Evolutionary conservation across 2,888 invertebrate genomes (phyloP), one percentile per base, ranked within the genome.

Genomic region (Ptycholaimellus sp.): DNA sequence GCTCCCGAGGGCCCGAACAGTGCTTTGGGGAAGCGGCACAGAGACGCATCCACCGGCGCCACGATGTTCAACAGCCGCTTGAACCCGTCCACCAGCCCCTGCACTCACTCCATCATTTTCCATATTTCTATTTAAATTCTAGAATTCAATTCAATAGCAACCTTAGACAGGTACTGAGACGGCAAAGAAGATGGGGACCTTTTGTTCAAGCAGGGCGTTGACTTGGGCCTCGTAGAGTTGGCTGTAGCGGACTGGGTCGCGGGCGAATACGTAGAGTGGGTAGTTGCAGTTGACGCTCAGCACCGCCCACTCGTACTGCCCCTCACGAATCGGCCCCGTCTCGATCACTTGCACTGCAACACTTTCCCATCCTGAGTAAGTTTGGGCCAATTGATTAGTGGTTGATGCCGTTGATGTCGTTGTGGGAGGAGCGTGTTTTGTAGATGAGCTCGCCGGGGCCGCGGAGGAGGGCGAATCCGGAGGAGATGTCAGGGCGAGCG

Each of bases 221-320:
- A 54, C 54, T 6, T 42, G 37, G 21, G 45, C 41, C 35, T 55
- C 55, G 39, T 55, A 53, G 23, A 43, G 46, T 48, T 54, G 56
- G 41, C 52, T 56, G 47, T 56, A 56, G 16, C 41, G 40, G 30
- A 52, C 45, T 5, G 56, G 52, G 40, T 56, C 56, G 19, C 56
- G 41, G 19, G 56, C 54, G 40, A 54, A 55, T 13, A 56, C 56
- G 44, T 56, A 53, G 27, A 55, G 41, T 18, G 56, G 56, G 37
- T 49, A 56, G 44, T 56, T 56, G 48, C 56, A 56, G 47, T 56
- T 56, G 30, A 53, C 53, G 9, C 51, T 51, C 45, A 56, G 44
- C 2, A 56, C 46, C n/a, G 48, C 48, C 39, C 52, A 56, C 36
- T 56, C 56, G 42, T 56, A 56, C 39, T 56, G 48, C 32, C 47